Evolutionary conservation across 2,113 vertebrate genomes (phyloP), one percentile per base, ranked within the genome.

Genomic region (Lasiurus borealis): DNA sequence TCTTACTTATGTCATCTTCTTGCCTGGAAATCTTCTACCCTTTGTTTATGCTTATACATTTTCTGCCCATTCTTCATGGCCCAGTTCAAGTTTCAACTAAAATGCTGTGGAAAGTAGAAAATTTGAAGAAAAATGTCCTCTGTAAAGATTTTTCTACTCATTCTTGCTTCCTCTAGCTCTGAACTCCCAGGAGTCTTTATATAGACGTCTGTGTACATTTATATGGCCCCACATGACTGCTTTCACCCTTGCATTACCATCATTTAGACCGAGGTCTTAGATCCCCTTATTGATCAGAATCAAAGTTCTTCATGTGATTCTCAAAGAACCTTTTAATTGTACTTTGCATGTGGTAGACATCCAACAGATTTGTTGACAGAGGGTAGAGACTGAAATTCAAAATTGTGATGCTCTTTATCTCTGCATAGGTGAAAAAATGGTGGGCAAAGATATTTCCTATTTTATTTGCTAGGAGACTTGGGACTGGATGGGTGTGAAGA

Each of bases 11-110:
- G 18, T 77, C 12, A 27, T 73, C 69, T 75, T n/a, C 36, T 71
- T 80, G 25, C 64, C 48, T 36, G 25, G 66, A 85, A 81, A 82
- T 15, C 21, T 78, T n/a, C 81, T 59, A 6, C 50, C 6, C 57
- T 84, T 1, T 50, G 29, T 73, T 85, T 46, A 11, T 73, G 15
- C 34, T 78, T 82, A 34, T 1, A 15, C 3, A 46, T 2, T 73
- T 91, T 94, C 76, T 96, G n/a, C 68, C 78, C 12, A 12, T 19
- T 88, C 57, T 84, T n/a, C 66, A 52, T 52, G 34, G 71, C 29
- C 50, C 34, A 80, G 78, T 54, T 92, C 86, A 85, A 52, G 44
- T 75, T 54, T 76, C 40, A 77, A 54, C 54, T 78, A 8, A 71
- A 50, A 81, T 93, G 27, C 69, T 86, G 3, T 71, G 44, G 73